Conservation (phyloP, 2,797 vertebrate species). For the Takifugu ocellatus region DNA sequence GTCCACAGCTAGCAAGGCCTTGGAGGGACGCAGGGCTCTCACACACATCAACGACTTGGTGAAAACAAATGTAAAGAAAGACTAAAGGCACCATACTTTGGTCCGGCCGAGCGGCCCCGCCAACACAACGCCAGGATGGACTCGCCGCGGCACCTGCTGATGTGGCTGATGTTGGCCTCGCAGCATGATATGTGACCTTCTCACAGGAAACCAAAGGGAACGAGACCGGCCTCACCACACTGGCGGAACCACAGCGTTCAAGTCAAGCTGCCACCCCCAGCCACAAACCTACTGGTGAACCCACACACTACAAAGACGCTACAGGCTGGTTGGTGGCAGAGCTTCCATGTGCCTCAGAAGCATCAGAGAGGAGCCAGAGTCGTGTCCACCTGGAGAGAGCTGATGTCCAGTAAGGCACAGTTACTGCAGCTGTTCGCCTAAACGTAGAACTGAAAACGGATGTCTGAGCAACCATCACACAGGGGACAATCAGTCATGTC, state of each 20-base stretch:
- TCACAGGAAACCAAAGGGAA: conserved; percentile 58
- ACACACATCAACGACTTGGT: too few species aligned
- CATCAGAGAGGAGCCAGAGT: conserved; percentile 26
- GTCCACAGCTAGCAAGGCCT: conserved; percentile 58
- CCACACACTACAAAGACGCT: conserved; percentile 1
- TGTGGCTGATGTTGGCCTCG: too few species aligned
- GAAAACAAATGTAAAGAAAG: conserved; percentile 84
- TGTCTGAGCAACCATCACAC: conserved; percentile 50
- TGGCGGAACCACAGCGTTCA: conserved; percentile 39
- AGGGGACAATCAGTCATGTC: conserved; percentile 73
- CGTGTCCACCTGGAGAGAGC: conserved; percentile 52
- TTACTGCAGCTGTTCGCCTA: conserved; percentile 51
- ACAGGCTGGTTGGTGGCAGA: not conserved
- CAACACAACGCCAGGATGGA: conserved; percentile 85
- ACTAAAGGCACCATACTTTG: conserved; percentile 99
- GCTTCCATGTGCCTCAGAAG: conserved; percentile 42
- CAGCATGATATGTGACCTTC: conserved; percentile 65
- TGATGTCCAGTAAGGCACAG: conserved; percentile 89
- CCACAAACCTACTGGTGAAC: too few species aligned
- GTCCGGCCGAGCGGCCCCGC: conserved; percentile 92
- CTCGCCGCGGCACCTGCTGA: conserved; percentile 76
- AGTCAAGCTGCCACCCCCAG: conserved; percentile 18
- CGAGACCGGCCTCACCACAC: conserved; percentile 70
- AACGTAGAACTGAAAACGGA: too few species aligned
- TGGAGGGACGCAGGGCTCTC: conserved; percentile 20